Base-by-base conservation (phyloP, 1,140 invertebrate genomes). In the Ridgeia piscesae region DNA sequence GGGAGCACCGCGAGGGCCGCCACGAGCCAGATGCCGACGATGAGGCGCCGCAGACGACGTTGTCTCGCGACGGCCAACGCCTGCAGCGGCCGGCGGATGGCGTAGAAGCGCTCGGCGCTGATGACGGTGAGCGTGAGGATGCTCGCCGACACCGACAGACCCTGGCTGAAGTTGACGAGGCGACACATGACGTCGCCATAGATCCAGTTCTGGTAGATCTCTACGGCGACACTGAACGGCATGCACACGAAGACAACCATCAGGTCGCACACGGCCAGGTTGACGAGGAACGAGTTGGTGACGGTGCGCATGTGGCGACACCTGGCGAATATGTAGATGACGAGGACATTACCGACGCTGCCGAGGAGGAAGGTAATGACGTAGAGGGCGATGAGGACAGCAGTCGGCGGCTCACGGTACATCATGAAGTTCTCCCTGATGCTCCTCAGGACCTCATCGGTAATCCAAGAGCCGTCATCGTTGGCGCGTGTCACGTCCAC, bases 191-290 rank as follows among this genome's bases (percentile, higher is more conserved):
- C 94, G 31, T 97, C 96, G 6, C 98, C 98, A 92, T 98, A 96
- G 94, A 98, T 98, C 98, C 98, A 98, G 0, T 98, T 98, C 93
- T 98, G 97, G 0, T 98, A 98, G 0, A 98, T 97, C 95, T 98
- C 98, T 97, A 98, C 98, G 14, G 98, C 95, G 17, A 99, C 97
- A 0, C 98, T 98, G 0, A 96, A 93, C 0, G 96, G 96, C 92
- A 96, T 95, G 4, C 96, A 96, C 91, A 96, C 95, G 9, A 94
- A 93, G 42, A 96, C 96, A 21, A 96, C 96, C n/a, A 96, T 93
- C 48, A 96, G 95, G 93, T 96, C 96, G 91, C 94, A 94, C 14
- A 95, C 93, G 0, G 96, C 96, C 88, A 97, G 93, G 94, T 96
- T 96, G 58, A 96, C 96, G 88, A 97, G 96, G 94, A 96, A 96